Evolutionary conservation across 2,113 vertebrate genomes (phyloP).

Genomic region (Syrmaticus mikado): DNA sequence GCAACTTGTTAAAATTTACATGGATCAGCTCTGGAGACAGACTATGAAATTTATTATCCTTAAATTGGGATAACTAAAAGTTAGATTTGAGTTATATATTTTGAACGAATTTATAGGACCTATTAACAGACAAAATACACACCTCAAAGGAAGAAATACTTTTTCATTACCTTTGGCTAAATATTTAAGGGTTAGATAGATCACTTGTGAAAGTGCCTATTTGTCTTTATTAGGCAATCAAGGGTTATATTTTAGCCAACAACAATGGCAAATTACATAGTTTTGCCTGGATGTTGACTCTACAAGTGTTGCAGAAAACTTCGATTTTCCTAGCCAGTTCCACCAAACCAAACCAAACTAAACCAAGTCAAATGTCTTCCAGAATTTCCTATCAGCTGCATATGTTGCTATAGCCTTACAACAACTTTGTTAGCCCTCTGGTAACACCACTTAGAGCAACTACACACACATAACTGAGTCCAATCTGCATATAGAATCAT

Average conservation of each 20-base stretch:
- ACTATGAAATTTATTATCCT: slow-evolving; percentile 14
- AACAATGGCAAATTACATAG: neutral
- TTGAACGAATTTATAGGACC: neutral
- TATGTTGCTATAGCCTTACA: neutral
- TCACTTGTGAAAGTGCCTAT: neutral
- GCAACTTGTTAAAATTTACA: slow-evolving; percentile 17
- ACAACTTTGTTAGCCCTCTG: neutral
- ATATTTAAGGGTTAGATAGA: slow-evolving; percentile 16
- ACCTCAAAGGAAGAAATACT: neutral
- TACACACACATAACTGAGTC: neutral
- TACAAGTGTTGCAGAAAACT: neutral
- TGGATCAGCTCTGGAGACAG: slow-evolving; percentile 18
- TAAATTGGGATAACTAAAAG: slow-evolving; percentile 9
- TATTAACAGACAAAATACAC: neutral
- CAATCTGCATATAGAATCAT: neutral
- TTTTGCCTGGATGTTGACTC: neutral
- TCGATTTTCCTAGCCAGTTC: neutral
- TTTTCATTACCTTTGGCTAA: neutral
- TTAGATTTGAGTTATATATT: neutral
- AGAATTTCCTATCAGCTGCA: neutral
- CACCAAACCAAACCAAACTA: neutral
- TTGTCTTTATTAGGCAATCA: neutral
- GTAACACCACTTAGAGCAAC: neutral
- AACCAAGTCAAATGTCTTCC: neutral
- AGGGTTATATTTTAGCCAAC: neutral